phyloP scores from a whole-genome alignment of 2,888 invertebrate species.

The Tryphoninae sp. region DNA sequence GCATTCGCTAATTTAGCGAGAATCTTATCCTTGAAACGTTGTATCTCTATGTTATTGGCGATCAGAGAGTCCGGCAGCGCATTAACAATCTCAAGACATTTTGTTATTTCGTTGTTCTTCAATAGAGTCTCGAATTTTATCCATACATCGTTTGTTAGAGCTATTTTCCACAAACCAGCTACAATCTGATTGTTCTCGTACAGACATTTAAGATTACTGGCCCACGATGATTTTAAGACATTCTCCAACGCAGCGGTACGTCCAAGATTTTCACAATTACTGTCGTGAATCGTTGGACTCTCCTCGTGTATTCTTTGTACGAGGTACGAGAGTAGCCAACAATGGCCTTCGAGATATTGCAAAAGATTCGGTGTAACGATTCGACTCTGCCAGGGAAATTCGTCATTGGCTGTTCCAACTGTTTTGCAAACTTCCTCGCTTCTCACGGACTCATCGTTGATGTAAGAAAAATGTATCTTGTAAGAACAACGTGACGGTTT shows the following conservation, averaged over 20 bases:
- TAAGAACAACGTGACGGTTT: slow-evolving; percentile 65
- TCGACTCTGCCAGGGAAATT: slow-evolving; percentile 75
- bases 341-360: slow-evolving; percentile 85
- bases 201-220: slow-evolving; percentile 82
- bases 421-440: background rate
- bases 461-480: slow-evolving; percentile 70
- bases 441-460: slow-evolving; percentile 35
- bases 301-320: slow-evolving; percentile 85
- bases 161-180: slow-evolving; percentile 84
- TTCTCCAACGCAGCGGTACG: slow-evolving; percentile 85
- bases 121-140: slow-evolving; percentile 82
- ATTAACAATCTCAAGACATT: slow-evolving; percentile 82
- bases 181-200: slow-evolving; percentile 84
- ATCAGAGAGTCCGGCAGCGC: slow-evolving; percentile 84
- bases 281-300: slow-evolving; percentile 82
- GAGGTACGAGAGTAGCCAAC: slow-evolving; percentile 88
- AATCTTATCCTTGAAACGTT: slow-evolving; percentile 84
- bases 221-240: slow-evolving; percentile 84
- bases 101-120: slow-evolving; percentile 80
- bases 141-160: slow-evolving; percentile 83
- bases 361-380: slow-evolving; percentile 82
- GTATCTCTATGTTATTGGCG: slow-evolving; percentile 82
- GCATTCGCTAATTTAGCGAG: slow-evolving; percentile 83
- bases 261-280: slow-evolving; percentile 82
- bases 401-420: background rate